Evolutionary conservation across 2,113 vertebrate species (phyloP).

Genomic region (Proteles cristata): DNA sequence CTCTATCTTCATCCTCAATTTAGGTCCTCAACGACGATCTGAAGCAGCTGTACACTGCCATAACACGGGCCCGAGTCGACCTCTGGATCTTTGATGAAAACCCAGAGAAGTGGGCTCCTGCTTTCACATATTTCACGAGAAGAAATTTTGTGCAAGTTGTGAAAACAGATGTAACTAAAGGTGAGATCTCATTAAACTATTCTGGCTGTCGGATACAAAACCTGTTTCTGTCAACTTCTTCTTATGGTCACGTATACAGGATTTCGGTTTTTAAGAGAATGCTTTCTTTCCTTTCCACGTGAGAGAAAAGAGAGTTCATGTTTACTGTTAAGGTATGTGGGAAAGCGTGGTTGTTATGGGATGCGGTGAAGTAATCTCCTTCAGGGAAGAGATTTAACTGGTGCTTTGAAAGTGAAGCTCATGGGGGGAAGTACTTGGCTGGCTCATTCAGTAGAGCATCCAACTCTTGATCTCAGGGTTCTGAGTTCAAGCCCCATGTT

Average conservation of each 20-base stretch:
- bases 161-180: slow-evolving; percentile 88
- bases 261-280: neutral
- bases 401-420: neutral
- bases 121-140: slow-evolving; percentile 88
- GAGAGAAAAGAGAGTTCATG: neutral
- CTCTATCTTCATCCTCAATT: neutral
- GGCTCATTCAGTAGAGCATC: neutral
- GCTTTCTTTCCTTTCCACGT: neutral
- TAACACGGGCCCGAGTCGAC: slow-evolving; percentile 90
- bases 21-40: slow-evolving; percentile 90
- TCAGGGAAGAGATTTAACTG: neutral
- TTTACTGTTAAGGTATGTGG: neutral
- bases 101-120: slow-evolving; percentile 87
- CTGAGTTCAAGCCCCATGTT: neutral
- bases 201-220: neutral
- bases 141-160: slow-evolving; percentile 87
- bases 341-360: neutral
- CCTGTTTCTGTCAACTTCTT: neutral
- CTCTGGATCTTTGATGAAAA: slow-evolving; percentile 92
- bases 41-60: slow-evolving; percentile 90
- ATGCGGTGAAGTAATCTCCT: neutral
- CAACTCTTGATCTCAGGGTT: neutral
- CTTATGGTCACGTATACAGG: neutral
- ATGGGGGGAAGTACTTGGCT: neutral
- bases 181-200: slow-evolving; percentile 72